phyloP scores from a whole-genome alignment of 2,888 invertebrate genomes.

The Elysia crispata region DNA sequence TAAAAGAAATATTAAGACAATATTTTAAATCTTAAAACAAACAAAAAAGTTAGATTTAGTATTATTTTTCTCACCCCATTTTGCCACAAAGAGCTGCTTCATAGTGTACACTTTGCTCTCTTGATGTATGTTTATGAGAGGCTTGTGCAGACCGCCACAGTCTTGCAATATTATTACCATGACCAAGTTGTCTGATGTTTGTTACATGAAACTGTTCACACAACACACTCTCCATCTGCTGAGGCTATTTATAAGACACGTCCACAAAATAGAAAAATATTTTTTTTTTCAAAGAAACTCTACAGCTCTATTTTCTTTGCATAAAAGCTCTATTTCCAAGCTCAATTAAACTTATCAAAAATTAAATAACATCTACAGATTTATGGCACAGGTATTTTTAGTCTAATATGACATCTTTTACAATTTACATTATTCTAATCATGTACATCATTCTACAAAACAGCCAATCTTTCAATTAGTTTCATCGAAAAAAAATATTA shows the following conservation, averaged over 20 bases:
- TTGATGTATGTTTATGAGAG: constrained; percentile 58
- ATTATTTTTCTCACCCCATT: constrained; percentile 54
- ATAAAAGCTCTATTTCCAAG: too few relatives aligned
- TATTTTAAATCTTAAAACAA: not conserved
- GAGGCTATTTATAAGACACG: constrained; percentile 53
- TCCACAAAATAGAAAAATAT: too few relatives aligned
- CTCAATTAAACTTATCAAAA: too few relatives aligned
- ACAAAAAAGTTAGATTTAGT: not conserved
- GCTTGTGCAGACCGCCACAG: constrained; percentile 59
- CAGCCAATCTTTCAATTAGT: too few relatives aligned
- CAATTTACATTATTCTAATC: too few relatives aligned
- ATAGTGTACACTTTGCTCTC: constrained; percentile 64
- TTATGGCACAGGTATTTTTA: too few relatives aligned
- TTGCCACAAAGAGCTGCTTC: constrained; percentile 65
- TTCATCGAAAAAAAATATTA: not conserved
- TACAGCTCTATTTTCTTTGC: too few relatives aligned
- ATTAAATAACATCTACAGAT: too few relatives aligned
- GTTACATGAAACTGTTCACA: constrained; percentile 71
- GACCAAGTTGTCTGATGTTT: constrained; percentile 69
- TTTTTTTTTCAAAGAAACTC: too few relatives aligned
- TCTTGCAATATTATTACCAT: constrained; percentile 63
- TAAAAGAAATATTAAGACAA: not conserved
- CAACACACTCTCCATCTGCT: constrained; percentile 63
- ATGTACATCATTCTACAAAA: too few relatives aligned
- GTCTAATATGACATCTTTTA: too few relatives aligned